phyloP scores from a whole-genome alignment of 1,140 invertebrate genomes.

The Drosophila cardini region DNA sequence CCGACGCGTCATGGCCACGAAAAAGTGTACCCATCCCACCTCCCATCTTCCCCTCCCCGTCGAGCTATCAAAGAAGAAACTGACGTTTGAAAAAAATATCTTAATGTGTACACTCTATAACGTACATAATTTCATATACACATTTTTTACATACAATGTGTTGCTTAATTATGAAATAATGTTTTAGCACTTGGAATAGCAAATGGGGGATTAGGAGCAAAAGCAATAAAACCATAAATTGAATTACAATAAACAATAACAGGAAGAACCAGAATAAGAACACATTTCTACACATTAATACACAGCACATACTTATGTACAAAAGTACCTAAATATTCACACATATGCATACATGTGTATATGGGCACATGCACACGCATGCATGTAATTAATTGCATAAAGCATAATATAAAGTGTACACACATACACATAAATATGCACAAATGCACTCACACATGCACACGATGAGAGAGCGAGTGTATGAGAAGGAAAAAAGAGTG shows the following conservation, averaged over 20 bases:
- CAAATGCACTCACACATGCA: conserved; percentile 12
- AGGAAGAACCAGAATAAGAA: conserved; percentile 2
- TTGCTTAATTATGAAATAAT: conserved; percentile 8
- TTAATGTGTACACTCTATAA: background rate
- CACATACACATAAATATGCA: too few species aligned
- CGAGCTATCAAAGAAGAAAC: conserved; percentile 1
- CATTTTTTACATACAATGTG: background rate
- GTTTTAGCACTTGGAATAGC: background rate
- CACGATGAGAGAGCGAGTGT: conserved; percentile 1
- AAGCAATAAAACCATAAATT: background rate
- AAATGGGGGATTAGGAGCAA: background rate
- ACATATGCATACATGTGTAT: background rate
- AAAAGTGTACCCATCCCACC: conserved; percentile 31
- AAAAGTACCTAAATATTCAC: background rate
- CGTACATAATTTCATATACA: conserved; percentile 1
- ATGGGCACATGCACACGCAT: background rate
- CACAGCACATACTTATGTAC: background rate
- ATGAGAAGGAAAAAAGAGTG: background rate
- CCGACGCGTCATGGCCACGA: conserved; percentile 57
- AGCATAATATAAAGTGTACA: too few species aligned
- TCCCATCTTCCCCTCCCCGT: conserved; percentile 15
- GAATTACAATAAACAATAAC: conserved; percentile 21
- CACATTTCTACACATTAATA: background rate
- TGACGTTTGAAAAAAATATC: conserved; percentile 3
- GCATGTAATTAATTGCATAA: background rate